Base-by-base conservation (phyloP, 2,888 invertebrate genomes). In the Drosophila yooni region DNA sequence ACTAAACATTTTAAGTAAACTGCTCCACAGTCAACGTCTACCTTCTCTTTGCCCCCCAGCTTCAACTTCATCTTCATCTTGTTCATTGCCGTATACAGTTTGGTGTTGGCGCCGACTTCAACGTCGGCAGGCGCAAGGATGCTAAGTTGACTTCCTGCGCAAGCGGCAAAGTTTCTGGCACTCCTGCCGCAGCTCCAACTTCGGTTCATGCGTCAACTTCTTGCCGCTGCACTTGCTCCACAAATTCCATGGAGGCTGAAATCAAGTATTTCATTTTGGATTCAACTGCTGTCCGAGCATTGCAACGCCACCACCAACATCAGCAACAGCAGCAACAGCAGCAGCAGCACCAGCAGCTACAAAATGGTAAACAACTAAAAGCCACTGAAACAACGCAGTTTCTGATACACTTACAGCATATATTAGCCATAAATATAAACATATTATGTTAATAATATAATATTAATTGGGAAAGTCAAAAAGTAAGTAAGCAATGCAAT, bases 1-100 rank as follows among this genome's bases (percentile, higher is more conserved):
- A 89, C 91, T 89, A 90, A 88, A 90, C 88, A 88, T 88, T 88
- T 88, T 89, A 90, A 83, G 89, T 90, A 83, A 87, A 87, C 85
- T 78, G 85, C 74, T 81, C 66, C 72, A 43, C 69, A 70, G 71
- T 65, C 60, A 62, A 48, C 57, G 65, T 56, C 52, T 53, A 29
- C 50, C 58, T 21, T 21, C 21, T 59, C 50, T 43, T 58, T 48
- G 18, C 36, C 46, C 52, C 52, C 6, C 43, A 21, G 31, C 56
- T 33, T 11, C 58, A 11, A 36, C 74, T 54, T 53, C 57, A 25
- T 54, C 43, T 51, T 29, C 58, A 60, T 68, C 66, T 25, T 25
- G 34, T 46, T 43, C 27, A 21, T 25, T 34, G 54, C 27, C 36
- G 54, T 54, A 15, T 54, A n/a, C 36, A 38, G 34, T 21, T 36